Evolutionary conservation across 35 echinoderm and acorn worm genomes (phyloP), one percentile per base, ranked within the genome.

Genomic region (Heliocidaris tuberculata): DNA sequence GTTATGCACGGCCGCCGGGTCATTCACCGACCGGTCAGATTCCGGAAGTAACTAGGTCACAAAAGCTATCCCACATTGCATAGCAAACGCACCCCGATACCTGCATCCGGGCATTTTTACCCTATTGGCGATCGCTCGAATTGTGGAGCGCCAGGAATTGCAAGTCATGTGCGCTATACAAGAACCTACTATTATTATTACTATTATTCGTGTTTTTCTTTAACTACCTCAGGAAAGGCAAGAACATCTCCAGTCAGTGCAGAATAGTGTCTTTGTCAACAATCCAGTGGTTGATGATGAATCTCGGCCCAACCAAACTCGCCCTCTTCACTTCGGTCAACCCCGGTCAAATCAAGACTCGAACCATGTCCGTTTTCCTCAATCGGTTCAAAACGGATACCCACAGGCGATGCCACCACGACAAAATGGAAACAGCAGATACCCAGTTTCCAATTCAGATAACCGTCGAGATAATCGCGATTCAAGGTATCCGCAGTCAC

Each of bases 211-310:
- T 32, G 31, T 88, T 24, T 48, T 89, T 17, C 2, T 89, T 42
- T 42, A 0, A 32, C 87, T 48, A 9, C 13, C 85, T 32, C 87
- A 32, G 47, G 47, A 89, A 89, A 89, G 47, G 31, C 31, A 89
- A 42, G 8, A 89, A 13, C 16, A 89, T 42, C 65, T 78, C 7
- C 65, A 24, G 21, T 21, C 65, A 7, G 30, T 89, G 6, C 31
- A 89, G 47, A 9, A 89, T 42, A 48, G 47, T 89, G 31, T 32
- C 11, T 93, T 93, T 13, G 50, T 93, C 0, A 59, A 59, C 50
- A 93, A 93, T 31, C 91, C 91, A 5, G 50, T 93, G n/a, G 50
- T 59, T 2, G 91, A 93, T 30, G 91, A 93, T 31, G 91, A 93
- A 12, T 93, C 65, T 78, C 65, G 65, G 19, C 65, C 65, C 7